These are phyloP conservation scores for Erannis defoliaria DNA, from an alignment of 2,888 invertebrate species.

Conservation along the genomic window DNA sequence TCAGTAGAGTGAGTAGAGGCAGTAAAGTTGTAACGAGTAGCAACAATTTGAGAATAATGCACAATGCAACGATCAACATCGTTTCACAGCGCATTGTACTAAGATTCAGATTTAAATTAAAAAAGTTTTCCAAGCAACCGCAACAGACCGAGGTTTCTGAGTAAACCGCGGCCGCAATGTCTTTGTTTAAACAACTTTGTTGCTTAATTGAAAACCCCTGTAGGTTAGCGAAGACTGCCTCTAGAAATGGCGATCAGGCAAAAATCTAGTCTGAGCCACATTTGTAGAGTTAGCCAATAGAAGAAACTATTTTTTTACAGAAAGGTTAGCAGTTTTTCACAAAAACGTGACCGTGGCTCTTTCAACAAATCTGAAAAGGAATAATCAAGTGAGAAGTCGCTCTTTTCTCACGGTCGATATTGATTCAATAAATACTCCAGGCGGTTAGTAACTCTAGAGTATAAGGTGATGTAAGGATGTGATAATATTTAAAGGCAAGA, in stretches of 20 bases:
- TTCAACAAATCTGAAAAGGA: not conserved
- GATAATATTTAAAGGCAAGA: too few species aligned
- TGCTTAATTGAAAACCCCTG: slow-evolving; percentile 46
- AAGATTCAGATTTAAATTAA: slow-evolving; percentile 59
- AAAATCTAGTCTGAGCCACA: not conserved
- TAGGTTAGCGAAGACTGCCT: slow-evolving; percentile 33
- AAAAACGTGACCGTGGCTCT: not conserved
- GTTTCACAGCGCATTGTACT: slow-evolving; percentile 35
- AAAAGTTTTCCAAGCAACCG: slow-evolving; percentile 55
- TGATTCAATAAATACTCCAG: too few species aligned
- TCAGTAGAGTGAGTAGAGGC: too few species aligned
- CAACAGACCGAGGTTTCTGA: slow-evolving; percentile 51
- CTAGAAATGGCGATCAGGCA: not conserved
- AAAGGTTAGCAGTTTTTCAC: not conserved
- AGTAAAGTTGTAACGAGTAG: not conserved
- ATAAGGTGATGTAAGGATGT: too few species aligned
- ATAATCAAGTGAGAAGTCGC: too few species aligned
- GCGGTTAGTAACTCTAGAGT: too few species aligned
- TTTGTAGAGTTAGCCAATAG: not conserved
- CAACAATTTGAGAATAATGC: not conserved
- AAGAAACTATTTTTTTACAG: too few species aligned
- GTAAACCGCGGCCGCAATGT: slow-evolving; percentile 46
- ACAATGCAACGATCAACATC: slow-evolving; percentile 39
- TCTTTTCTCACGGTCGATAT: too few species aligned
- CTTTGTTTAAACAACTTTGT: slow-evolving; percentile 46